phyloP scores from a whole-genome alignment of 2,113 vertebrate species.

The Mormyrus lacerda region DNA sequence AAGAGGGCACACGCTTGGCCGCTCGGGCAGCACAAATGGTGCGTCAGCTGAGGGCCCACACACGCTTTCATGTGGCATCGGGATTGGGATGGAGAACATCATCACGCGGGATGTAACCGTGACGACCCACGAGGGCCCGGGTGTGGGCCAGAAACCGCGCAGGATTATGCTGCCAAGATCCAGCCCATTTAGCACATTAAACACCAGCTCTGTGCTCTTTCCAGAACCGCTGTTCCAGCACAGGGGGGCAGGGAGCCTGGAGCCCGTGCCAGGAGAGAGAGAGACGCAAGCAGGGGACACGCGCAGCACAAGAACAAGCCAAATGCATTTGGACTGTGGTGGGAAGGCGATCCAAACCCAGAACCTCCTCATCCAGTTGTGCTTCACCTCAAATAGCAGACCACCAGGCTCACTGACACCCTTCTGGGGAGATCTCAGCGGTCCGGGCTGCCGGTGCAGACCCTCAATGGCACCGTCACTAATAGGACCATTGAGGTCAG shows the following conservation, averaged over 20 bases:
- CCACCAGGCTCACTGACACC: background rate
- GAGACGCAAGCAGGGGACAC: background rate
- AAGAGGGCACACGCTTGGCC: background rate
- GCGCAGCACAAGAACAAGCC: background rate
- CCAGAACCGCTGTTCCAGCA: background rate
- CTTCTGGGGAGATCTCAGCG: background rate
- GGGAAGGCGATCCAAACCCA: background rate
- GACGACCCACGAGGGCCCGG: background rate
- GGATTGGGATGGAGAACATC: background rate
- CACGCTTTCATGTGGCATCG: background rate
- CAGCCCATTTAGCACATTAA: background rate
- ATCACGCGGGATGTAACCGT: background rate
- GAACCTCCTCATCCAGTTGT: background rate
- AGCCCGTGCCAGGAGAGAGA: background rate
- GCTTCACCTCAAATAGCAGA: background rate
- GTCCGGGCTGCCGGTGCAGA: background rate
- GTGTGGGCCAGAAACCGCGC: background rate
- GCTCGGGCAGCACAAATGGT: background rate
- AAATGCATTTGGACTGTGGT: background rate
- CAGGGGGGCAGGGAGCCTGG: background rate
- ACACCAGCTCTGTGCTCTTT: background rate
- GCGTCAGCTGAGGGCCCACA: background rate
- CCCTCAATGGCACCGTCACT: background rate
- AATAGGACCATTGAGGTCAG: background rate
- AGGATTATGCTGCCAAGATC: background rate